A percentile compares a stretch with the other conserved stretches of the same genome.
phyloP scores from a whole-genome alignment of 2,888 invertebrate genomes.

The Metalampra italica region DNA sequence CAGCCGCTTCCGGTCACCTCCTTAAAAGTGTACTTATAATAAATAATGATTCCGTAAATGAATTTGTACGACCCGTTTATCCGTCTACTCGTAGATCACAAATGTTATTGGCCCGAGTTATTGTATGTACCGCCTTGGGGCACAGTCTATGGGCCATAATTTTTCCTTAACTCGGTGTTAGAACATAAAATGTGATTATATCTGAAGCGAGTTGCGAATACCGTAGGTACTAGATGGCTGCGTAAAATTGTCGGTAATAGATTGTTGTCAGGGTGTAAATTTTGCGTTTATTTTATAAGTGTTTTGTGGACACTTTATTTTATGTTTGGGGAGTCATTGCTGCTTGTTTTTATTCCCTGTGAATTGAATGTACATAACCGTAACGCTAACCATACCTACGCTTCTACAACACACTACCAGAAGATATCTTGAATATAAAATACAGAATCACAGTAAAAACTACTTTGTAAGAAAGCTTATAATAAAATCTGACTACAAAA shows the following conservation, averaged over 20 bases:
- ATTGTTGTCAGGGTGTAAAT: constrained; percentile 63
- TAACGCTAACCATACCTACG: too few species aligned
- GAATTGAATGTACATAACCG: constrained; percentile 17
- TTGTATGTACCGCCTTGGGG: constrained; percentile 58
- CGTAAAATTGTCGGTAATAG: constrained; percentile 62
- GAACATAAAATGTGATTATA: constrained; percentile 75
- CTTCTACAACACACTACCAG: too few species aligned
- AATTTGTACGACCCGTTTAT: constrained; percentile 53
- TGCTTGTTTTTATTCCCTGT: constrained; percentile 24
- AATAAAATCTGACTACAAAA: too few species aligned
- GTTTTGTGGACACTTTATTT: constrained; percentile 35
- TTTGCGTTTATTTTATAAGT: constrained; percentile 53
- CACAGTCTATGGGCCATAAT: constrained; percentile 63
- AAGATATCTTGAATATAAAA: too few species aligned
- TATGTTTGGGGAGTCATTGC: constrained; percentile 17
- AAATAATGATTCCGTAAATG: too few species aligned
- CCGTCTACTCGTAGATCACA: constrained; percentile 55
- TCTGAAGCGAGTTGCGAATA: constrained; percentile 69
- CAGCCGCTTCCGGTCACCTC: too few species aligned
- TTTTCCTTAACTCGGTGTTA: constrained; percentile 75
- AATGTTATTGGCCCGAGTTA: constrained; percentile 70
- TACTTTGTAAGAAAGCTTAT: too few species aligned
- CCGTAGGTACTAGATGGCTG: constrained; percentile 38
- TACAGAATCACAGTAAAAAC: too few species aligned
- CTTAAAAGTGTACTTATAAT: too few species aligned